phyloP scores from a whole-genome alignment of 2,113 vertebrate genomes.

The Syrmaticus mikado region DNA sequence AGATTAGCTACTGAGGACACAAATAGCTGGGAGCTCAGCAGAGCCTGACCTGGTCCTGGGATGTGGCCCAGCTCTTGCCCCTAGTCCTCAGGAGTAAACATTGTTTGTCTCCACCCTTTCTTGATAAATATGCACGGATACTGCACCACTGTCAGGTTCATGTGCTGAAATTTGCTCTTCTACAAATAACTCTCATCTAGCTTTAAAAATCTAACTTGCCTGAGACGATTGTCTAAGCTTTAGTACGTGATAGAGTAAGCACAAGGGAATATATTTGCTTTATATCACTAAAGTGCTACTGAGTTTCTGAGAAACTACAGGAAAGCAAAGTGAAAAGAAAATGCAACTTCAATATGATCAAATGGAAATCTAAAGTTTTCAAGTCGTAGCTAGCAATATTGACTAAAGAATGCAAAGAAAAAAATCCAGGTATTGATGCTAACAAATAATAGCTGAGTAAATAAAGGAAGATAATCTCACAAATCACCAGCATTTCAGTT shows the following conservation, averaged over 20 bases:
- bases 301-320: not conserved
- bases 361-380: not conserved
- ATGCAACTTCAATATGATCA: not conserved
- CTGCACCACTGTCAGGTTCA: not conserved
- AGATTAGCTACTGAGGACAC: not conserved
- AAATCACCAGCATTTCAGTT: not conserved
- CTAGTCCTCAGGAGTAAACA: fast-evolving
- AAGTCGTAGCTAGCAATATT: not conserved
- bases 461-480: not conserved
- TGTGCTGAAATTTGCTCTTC: not conserved
- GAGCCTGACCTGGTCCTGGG: fast-evolving
- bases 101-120: not conserved
- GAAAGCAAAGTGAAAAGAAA: not conserved
- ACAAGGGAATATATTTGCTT: not conserved
- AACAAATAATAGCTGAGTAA: not conserved
- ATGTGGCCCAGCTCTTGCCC: not conserved
- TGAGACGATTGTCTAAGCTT: not conserved
- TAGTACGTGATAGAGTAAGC: not conserved
- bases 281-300: not conserved
- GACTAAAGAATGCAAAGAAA: not conserved
- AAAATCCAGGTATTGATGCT: not conserved
- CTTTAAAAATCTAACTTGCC: not conserved
- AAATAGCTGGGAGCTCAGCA: fast-evolving
- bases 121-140: fast-evolving
- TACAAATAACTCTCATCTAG: not conserved